A percentile compares a stretch with the other conserved stretches of the same genome.
Conservation (phyloP, 2,888 invertebrate species). For the Sialis lutaria region DNA sequence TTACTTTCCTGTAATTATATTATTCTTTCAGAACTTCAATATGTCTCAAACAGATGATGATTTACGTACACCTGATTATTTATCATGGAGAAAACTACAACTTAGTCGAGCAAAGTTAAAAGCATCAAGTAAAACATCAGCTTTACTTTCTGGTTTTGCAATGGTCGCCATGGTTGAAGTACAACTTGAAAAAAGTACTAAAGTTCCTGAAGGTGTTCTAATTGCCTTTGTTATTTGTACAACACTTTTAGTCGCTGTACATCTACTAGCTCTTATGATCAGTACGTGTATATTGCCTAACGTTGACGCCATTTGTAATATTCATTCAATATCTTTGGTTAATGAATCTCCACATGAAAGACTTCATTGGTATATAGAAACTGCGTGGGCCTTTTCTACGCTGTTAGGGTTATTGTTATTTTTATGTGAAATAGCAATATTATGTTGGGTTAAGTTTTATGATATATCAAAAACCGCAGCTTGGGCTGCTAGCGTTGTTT, state of each 20-base stretch:
- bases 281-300: slow-evolving; percentile 98
- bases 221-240: slow-evolving; percentile 91
- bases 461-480: slow-evolving; percentile 67
- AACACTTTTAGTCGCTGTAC: slow-evolving; percentile 88
- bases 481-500: slow-evolving; percentile 76
- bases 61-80: slow-evolving; percentile 65
- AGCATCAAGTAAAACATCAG: slow-evolving; percentile 95
- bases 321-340: slow-evolving; percentile 71
- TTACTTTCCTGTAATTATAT: no score
- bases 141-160: slow-evolving; percentile 89
- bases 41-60: slow-evolving; percentile 62
- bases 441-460: slow-evolving; percentile 96
- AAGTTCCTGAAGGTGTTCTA: slow-evolving; percentile 64
- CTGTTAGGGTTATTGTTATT: slow-evolving; percentile 84
- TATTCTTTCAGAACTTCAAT: slow-evolving; percentile 23
- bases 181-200: slow-evolving; percentile 60
- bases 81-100: slow-evolving; percentile 82
- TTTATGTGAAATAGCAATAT: slow-evolving; percentile 83
- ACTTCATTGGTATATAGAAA: slow-evolving; percentile 87
- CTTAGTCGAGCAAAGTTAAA: slow-evolving; percentile 94
- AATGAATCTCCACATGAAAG: slow-evolving; percentile 81
- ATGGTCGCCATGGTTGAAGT: slow-evolving; percentile 99
- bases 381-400: slow-evolving; percentile 96
- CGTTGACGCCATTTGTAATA: slow-evolving; percentile 88
- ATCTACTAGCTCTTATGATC: slow-evolving; percentile 97